These are phyloP conservation scores for Pedetes capensis DNA, from an alignment of 2,113 vertebrate genomes.

Conservation along the genomic window DNA sequence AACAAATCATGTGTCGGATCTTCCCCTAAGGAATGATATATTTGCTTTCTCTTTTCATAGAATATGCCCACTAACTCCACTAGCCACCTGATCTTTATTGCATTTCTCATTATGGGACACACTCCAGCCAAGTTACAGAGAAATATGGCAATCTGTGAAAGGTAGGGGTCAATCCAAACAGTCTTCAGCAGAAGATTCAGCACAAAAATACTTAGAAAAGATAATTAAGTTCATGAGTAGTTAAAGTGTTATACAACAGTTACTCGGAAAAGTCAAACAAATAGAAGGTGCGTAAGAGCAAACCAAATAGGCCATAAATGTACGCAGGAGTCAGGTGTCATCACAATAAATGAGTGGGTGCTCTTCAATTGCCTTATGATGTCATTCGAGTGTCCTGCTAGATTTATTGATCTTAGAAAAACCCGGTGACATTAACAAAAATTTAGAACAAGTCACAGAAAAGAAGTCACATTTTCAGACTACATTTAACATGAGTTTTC, in stretches of 20 bases:
- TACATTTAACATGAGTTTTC: neutral
- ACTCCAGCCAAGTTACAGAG: neutral
- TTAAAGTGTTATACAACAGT: neutral
- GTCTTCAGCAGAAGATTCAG: neutral
- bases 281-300: neutral
- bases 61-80: neutral
- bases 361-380: constrained; percentile 21
- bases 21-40: neutral
- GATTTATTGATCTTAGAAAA: constrained; percentile 26
- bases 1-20: constrained; percentile 5
- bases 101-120: neutral
- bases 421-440: neutral
- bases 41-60: neutral
- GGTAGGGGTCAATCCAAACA: neutral
- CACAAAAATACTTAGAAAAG: neutral
- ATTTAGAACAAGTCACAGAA: neutral
- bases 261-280: neutral
- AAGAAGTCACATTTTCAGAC: neutral
- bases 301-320: neutral
- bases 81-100: neutral
- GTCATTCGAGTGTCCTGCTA: neutral
- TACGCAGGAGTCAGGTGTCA: neutral
- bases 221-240: neutral
- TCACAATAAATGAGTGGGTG: neutral
- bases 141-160: neutral